phyloP scores from a whole-genome alignment of 2,113 vertebrate species.

The Butastur rufipennis region DNA sequence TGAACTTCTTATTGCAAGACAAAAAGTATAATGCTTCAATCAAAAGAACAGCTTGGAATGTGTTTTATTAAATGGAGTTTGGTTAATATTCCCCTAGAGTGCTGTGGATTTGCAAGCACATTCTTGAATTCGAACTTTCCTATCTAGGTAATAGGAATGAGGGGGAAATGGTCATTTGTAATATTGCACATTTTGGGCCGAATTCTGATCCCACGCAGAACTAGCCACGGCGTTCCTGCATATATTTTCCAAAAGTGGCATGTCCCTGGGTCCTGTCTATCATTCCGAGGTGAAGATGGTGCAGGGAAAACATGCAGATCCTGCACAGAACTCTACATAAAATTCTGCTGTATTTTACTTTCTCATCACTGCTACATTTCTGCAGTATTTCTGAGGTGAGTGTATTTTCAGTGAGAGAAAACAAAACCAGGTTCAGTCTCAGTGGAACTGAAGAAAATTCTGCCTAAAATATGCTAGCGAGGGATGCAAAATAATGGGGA shows the following conservation, averaged over 20 bases:
- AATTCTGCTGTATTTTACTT: not conserved
- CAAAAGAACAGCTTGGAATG: slow-evolving; percentile 43
- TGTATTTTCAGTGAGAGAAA: not conserved
- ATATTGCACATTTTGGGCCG: not conserved
- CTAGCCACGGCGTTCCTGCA: not conserved
- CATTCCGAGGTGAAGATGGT: accelerated
- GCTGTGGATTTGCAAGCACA: not conserved
- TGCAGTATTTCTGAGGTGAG: not conserved
- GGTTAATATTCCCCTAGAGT: slow-evolving; percentile 25
- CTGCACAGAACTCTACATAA: not conserved
- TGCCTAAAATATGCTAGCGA: not conserved
- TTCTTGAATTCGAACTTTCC: not conserved
- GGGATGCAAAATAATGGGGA: not conserved
- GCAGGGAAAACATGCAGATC: not conserved
- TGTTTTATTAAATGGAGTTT: slow-evolving; percentile 43
- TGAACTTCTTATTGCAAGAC: not conserved
- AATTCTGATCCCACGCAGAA: not conserved
- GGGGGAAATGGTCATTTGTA: not conserved
- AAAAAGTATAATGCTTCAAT: slow-evolving; percentile 1
- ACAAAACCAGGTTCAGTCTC: not conserved
- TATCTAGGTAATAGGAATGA: not conserved
- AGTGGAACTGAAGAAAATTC: not conserved
- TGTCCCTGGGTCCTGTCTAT: not conserved
- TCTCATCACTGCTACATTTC: not conserved
- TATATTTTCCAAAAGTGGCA: not conserved